Conservation (phyloP, 2,797 vertebrate species). For the Basileuterus tristriatus region DNA sequence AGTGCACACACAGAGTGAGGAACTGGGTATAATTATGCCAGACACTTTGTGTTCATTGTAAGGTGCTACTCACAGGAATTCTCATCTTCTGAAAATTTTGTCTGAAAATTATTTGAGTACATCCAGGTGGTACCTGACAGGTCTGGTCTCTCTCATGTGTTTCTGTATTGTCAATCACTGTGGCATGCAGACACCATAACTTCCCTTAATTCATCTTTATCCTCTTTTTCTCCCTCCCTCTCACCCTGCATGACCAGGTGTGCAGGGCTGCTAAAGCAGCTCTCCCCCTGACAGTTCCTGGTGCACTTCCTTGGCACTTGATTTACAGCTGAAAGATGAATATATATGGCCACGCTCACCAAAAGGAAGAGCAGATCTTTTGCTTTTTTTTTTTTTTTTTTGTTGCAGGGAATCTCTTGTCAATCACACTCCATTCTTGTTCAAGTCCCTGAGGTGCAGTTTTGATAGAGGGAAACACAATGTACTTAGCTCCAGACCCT, state of each 20-base stretch:
- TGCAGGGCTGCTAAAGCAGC: neutral
- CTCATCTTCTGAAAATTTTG: neutral
- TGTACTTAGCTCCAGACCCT: constrained; percentile 10
- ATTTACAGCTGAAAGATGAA: neutral
- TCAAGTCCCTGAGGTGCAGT: neutral
- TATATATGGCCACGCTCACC: neutral
- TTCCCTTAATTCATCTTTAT: neutral
- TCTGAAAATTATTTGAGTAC: neutral
- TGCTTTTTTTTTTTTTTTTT: neutral
- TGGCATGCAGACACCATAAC: neutral
- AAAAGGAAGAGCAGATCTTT: neutral
- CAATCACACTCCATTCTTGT: neutral
- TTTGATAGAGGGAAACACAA: neutral
- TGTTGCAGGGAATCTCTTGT: neutral
- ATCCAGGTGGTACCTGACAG: neutral
- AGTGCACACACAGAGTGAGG: neutral
- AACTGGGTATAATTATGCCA: neutral
- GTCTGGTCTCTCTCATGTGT: neutral
- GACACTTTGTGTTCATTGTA: neutral
- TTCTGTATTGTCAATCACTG: neutral
- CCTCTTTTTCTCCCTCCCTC: neutral
- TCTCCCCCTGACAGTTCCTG: neutral
- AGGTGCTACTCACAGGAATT: neutral
- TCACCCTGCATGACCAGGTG: neutral
- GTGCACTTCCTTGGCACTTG: neutral